phyloP scores from a whole-genome alignment of 2,888 invertebrate genomes.

The Amphimallon solstitiale region DNA sequence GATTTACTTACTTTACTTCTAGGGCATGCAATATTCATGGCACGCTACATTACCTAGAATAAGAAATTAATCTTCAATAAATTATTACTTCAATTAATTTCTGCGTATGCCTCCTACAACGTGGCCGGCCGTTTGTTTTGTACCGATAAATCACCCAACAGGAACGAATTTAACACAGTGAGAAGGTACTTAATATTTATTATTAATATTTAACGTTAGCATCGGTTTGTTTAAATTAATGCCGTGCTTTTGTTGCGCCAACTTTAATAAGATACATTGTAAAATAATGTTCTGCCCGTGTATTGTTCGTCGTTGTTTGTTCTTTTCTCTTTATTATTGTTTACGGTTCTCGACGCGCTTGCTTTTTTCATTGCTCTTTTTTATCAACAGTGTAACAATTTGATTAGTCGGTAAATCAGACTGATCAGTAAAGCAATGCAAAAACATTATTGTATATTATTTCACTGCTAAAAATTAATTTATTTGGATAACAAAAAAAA shows the following conservation, averaged over 20 bases:
- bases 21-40: constrained; percentile 46
- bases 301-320: no score
- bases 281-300: no score
- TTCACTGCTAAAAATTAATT: no score
- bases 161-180: constrained; percentile 43
- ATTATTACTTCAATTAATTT: constrained; percentile 54
- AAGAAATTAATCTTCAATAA: constrained; percentile 53
- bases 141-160: constrained; percentile 50
- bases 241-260: constrained; percentile 1
- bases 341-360: no score
- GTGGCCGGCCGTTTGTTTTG: constrained; percentile 47
- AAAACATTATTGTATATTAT: no score
- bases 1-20: constrained; percentile 44
- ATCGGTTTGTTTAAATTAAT: constrained; percentile 34
- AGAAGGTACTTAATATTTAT: constrained; percentile 41
- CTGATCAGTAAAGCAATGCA: no score
- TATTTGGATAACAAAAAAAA: no score
- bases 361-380: no score
- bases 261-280: constrained; percentile 4
- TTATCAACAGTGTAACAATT: no score
- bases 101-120: constrained; percentile 53
- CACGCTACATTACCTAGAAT: constrained; percentile 52
- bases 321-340: no score
- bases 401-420: no score
- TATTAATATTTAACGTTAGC: constrained; percentile 40